These are phyloP conservation scores for Leptinotarsa rubiginosa DNA, from an alignment of 2,888 invertebrate species.

Conservation along the genomic window DNA sequence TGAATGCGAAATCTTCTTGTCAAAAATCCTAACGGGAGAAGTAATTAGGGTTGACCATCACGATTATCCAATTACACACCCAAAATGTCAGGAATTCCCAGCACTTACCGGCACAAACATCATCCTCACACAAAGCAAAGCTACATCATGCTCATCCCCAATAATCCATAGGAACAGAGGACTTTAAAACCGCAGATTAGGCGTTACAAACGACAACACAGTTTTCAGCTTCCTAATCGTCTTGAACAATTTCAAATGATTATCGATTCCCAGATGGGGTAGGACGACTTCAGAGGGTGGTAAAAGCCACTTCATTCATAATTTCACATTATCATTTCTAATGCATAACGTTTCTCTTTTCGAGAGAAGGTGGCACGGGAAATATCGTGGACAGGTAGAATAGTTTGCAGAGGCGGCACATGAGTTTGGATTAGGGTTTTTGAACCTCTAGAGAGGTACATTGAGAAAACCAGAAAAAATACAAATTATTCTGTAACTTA, in stretches of 20 bases:
- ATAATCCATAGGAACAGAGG: slow-evolving; percentile 25
- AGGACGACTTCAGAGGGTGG: slow-evolving; percentile 16
- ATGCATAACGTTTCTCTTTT: slow-evolving; percentile 19
- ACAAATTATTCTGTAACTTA: too few relatives aligned
- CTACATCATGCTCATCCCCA: slow-evolving; percentile 29
- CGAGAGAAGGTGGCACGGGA: slow-evolving; percentile 21
- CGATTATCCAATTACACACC: background rate
- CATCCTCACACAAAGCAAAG: background rate
- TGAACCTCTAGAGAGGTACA: background rate
- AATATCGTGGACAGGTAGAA: slow-evolving; percentile 24
- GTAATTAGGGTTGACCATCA: background rate
- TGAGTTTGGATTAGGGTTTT: background rate
- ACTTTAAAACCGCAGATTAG: slow-evolving; percentile 28
- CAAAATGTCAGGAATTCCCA: slow-evolving; percentile 25
- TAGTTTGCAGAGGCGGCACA: background rate
- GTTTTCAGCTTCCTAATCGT: slow-evolving; percentile 17
- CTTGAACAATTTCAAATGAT: slow-evolving; percentile 23
- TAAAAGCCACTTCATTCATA: slow-evolving; percentile 35
- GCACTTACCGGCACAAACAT: slow-evolving; percentile 17
- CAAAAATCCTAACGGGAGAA: too few relatives aligned
- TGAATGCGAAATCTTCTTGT: background rate
- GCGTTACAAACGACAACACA: slow-evolving; percentile 30
- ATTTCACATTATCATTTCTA: slow-evolving; percentile 19
- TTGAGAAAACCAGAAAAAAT: background rate
- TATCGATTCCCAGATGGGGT: slow-evolving; percentile 20